Evolutionary conservation across 2,797 vertebrate species (phyloP).

Genomic region (Sebastes matsubarae): DNA sequence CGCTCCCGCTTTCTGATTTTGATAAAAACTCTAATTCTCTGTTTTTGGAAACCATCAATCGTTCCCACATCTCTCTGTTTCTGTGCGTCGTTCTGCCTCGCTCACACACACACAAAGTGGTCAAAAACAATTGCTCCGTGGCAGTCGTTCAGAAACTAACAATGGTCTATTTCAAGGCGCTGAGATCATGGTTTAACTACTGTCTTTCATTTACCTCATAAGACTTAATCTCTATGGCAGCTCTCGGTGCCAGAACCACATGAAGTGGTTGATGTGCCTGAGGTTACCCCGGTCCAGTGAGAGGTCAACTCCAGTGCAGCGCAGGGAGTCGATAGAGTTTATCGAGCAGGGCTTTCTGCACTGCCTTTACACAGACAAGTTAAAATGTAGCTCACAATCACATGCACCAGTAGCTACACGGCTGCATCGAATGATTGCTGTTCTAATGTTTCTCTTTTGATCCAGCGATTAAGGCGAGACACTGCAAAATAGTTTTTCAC

Average conservation of each 20-base stretch:
- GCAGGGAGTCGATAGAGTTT: slow-evolving; percentile 21
- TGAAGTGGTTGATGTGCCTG: slow-evolving; percentile 36
- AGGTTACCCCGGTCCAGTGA: slow-evolving; percentile 36
- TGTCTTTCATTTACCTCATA: slow-evolving; percentile 74
- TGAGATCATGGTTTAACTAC: slow-evolving; percentile 75
- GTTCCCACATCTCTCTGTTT: slow-evolving; percentile 23
- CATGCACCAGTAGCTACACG: background rate
- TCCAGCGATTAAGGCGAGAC: no score
- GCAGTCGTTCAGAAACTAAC: slow-evolving; percentile 64
- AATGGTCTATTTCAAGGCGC: slow-evolving; percentile 71
- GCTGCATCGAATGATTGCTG: background rate
- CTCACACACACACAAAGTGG: slow-evolving; percentile 27
- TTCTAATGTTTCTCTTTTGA: background rate
- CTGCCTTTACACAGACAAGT: background rate
- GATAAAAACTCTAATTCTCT: slow-evolving; percentile 29
- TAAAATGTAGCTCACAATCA: background rate
- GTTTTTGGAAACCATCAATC: slow-evolving; percentile 41
- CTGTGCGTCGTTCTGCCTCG: background rate
- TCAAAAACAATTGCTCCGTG: slow-evolving; percentile 64
- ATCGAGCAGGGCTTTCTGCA: slow-evolving; percentile 1
- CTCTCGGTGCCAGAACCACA: slow-evolving; percentile 58
- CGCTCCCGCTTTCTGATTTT: slow-evolving; percentile 22
- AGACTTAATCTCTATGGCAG: slow-evolving; percentile 66
- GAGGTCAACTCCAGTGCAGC: slow-evolving; percentile 46
- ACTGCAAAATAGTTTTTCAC: background rate